phyloP scores from a whole-genome alignment of 2,797 vertebrate genomes.

The Sebastes aleutianus region DNA sequence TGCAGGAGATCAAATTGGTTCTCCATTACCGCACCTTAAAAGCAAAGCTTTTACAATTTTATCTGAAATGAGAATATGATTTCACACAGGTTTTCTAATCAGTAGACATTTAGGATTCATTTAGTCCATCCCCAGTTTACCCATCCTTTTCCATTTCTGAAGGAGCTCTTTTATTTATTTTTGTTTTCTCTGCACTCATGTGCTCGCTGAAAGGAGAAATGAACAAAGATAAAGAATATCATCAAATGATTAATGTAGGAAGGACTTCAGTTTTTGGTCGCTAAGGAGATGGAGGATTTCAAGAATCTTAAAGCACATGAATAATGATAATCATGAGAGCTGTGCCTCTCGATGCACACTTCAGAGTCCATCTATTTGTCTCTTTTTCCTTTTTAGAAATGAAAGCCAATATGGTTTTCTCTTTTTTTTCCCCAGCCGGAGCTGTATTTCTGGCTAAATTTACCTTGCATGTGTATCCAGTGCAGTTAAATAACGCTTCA shows the following conservation, averaged over 20 bases:
- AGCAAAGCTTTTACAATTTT: slow-evolving; percentile 76
- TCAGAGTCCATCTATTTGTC: slow-evolving; percentile 61
- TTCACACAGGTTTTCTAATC: slow-evolving; percentile 80
- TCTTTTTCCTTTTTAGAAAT: slow-evolving; percentile 58
- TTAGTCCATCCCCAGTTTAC: slow-evolving; percentile 66
- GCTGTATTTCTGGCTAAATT: slow-evolving; percentile 39
- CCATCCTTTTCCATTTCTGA: slow-evolving; percentile 62
- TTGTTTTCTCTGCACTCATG: slow-evolving; percentile 62
- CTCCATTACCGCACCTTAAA: slow-evolving; percentile 76
- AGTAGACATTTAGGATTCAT: slow-evolving; percentile 74
- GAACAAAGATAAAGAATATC: slow-evolving; percentile 65
- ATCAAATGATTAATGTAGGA: slow-evolving; percentile 66
- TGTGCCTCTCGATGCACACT: slow-evolving; percentile 62
- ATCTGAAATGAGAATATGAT: slow-evolving; percentile 78
- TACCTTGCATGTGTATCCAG: slow-evolving; percentile 27
- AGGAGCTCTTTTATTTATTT: slow-evolving; percentile 67
- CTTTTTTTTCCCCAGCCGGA: slow-evolving; percentile 28
- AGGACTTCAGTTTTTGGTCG: slow-evolving; percentile 53
- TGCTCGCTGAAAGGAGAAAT: slow-evolving; percentile 44
- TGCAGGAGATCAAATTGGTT: slow-evolving; percentile 80
- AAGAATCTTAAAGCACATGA: slow-evolving; percentile 69
- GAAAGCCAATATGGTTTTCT: slow-evolving; percentile 52
- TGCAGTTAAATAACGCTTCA: slow-evolving; percentile 34
- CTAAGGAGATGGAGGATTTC: slow-evolving; percentile 64
- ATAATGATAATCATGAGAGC: slow-evolving; percentile 70